Evolutionary conservation across 2,113 vertebrate genomes (phyloP), one percentile per base, ranked within the genome.

Genomic region (Saguinus imperator): DNA sequence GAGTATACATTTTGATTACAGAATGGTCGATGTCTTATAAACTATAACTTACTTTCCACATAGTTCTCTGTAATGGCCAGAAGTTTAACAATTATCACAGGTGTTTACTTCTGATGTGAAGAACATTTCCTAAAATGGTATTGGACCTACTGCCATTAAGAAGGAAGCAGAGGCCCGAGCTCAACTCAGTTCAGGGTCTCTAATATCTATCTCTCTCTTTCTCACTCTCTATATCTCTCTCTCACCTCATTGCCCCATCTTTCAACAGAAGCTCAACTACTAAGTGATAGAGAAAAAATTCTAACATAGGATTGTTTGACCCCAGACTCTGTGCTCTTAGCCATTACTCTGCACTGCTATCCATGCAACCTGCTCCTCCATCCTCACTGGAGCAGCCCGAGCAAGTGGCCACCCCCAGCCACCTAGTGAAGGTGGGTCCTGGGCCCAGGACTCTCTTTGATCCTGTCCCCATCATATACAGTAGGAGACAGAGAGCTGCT

Each of bases 1-100:
- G 77, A 97, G 40, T 93, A 55, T 52, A 50, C 48, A 68, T 76
- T 95, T 68, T 93, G 85, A 81, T 96, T 97, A 68, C 37, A 10
- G n/a, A 45, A 82, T 61, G 80, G 72, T 76, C 50, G 96, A n/a
- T 32, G 95, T 94, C 87, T 76, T 83, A 89, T 12, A 77, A 73
- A 79, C 58, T 55, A 29, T n/a, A 95, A 68, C 40, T 95, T 91
- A 68, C 27, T 86, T 96, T 96, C 55, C 11, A 88, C 25, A 37
- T 48, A 43, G 40, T 94, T 72, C 29, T 97, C n/a, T 25, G n/a
- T 82, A 88, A 92, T 92, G 37, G 58, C 20, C 35, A 94, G 35
- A 72, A 87, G 64, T 93, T 93, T 43, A 84, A 81, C 91, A 93
- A 96, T 92, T 57, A 93, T 58, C 25, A 76, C 50, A 80, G 75